Evolutionary conservation across 2,113 vertebrate species (phyloP), one percentile per base, ranked within the genome.

Genomic region (Zonotrichia leucophrys): DNA sequence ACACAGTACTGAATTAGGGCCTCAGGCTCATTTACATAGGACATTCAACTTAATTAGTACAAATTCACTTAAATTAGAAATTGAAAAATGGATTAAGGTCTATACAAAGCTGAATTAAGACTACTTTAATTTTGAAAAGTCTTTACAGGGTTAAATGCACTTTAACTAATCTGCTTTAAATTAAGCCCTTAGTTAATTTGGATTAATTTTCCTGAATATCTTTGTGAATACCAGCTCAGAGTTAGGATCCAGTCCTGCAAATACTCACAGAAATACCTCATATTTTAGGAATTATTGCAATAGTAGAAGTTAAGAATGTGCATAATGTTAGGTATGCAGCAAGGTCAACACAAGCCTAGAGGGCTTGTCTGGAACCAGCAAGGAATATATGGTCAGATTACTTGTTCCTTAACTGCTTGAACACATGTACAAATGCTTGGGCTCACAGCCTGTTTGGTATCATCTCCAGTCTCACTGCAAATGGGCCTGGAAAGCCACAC

Each of bases 121-220:
- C 60, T 90, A 46, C 53, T 92, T 94, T 90, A 76, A 93, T 94
- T 97, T 93, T 84, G 33, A 83, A 90, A 94, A 92, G 80, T 62
- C 90, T 94, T 94, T 60, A 92, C 41, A 93, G 94, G 92, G 88
- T 97, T 97, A 96, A 97, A 95, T 90, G 62, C 64, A 83, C 77
- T 96, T 90, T 90, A 94, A 82, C 85, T 96, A 96, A 95, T 96
- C 95, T 96, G 64, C 95, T 97, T 96, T 96, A 95, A 97, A 94
- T 96, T 93, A 95, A 94, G 70, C 80, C 77, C 85, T 92, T 90
- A 46, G 92, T 92, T 97, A 96, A 96, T 96, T 96, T 95, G 93
- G 83, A 96, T 96, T 96, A 92, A 92, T 92, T 97, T 95, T 87
- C 46, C 46, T 53, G 73, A 79, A 53, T 89, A 31, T 90, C 73